Evolutionary conservation across 2,113 vertebrate genomes (phyloP).

Genomic region (Lasiurus cinereus): DNA sequence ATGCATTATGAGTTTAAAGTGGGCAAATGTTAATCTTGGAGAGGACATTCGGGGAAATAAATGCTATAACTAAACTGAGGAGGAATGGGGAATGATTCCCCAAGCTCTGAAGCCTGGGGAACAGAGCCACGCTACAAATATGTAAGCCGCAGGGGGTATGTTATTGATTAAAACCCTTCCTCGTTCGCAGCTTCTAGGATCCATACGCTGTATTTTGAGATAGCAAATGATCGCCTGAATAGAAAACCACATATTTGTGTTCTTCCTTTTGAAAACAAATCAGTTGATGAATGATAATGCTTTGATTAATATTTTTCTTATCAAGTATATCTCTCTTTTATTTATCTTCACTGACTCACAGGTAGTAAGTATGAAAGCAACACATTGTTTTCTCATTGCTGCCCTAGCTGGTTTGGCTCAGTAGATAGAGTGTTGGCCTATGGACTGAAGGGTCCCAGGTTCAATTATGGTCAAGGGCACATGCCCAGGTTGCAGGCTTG

Average conservation of each 20-base stretch:
- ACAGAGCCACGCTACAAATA: neutral
- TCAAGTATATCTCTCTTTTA: neutral
- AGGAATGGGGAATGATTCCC: neutral
- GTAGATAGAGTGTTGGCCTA: too few species aligned
- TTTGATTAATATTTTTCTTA: neutral
- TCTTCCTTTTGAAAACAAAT: slow-evolving; percentile 23
- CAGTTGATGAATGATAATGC: neutral
- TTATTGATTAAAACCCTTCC: neutral
- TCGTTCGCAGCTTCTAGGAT: neutral
- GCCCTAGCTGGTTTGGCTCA: too few species aligned
- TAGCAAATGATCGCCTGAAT: neutral
- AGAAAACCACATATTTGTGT: neutral
- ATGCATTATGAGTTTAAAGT: slow-evolving; percentile 51
- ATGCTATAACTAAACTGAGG: neutral
- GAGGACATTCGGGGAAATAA: slow-evolving; percentile 3
- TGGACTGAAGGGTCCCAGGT: too few species aligned
- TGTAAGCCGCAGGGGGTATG: too few species aligned
- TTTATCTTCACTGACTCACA: neutral
- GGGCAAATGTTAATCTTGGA: neutral
- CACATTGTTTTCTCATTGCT: neutral
- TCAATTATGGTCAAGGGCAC: too few species aligned
- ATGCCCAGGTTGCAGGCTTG: too few species aligned
- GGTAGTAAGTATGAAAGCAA: neutral
- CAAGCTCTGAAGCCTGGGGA: neutral
- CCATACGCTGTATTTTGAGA: neutral